Evolutionary conservation across 2,797 vertebrate species (phyloP), one percentile per base, ranked within the genome.

Genomic region (Lophius americanus): DNA sequence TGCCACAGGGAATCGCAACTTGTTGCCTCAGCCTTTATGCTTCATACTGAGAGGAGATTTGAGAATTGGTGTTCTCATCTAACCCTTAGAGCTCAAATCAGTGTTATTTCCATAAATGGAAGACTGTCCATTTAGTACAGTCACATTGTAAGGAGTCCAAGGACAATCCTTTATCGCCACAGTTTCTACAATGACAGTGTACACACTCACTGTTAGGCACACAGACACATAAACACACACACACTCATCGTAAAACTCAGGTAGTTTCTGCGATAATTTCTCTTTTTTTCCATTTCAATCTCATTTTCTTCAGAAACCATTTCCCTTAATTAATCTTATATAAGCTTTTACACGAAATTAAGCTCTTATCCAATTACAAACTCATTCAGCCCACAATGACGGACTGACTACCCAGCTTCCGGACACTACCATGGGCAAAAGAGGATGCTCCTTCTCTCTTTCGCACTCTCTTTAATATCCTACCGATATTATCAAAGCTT

Each of bases 311-410:
- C 66, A 76, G 78, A 76, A 72, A 66, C 78, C 39, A 51, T 82
- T 79, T 88, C 68, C 36, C 64, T 68, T 81, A 88, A 89, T 87
- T 35, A 86, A 85, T 86, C 81, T 88, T 79, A 84, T 75, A 85
- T 78, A 82, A 84, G 3, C 75, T 84, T 78, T 83, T 83, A 83
- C 87, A 83, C 63, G 78, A 50, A 83, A 62, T 76, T 75, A 76
- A 81, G 78, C 84, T 81, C 74, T 88, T 60, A 87, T 85, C 84
- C 83, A 84, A 85, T 88, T 87, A 85, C 73, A 77, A 79, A 83
- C 60, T 44, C 59, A 57, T 65, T 23, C 68, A 52, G 73, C 73
- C 56, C 44, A 36, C 72, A 50, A 63, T 65, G 78, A 68, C 72
- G 0, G 55, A 58, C 53, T 56, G 55, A 58, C 56, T 56, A 56